Conservation (phyloP, 2,888 invertebrate genomes). For the Amphimallon solstitiale region DNA sequence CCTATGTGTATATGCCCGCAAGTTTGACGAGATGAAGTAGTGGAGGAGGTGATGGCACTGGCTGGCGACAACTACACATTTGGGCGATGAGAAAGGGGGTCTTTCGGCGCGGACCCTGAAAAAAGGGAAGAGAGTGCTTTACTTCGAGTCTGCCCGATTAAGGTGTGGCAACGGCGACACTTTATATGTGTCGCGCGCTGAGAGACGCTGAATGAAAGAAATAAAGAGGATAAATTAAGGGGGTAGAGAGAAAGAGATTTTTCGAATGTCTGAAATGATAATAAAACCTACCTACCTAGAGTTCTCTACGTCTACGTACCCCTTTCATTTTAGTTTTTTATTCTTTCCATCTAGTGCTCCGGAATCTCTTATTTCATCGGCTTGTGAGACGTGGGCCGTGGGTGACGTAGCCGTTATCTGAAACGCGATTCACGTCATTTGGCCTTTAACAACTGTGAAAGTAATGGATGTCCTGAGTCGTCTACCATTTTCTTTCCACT, state of each 20-base stretch:
- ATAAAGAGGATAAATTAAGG: slow-evolving; percentile 57
- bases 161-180: slow-evolving; percentile 50
- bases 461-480: slow-evolving; percentile 57
- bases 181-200: slow-evolving; percentile 55
- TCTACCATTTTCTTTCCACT: slow-evolving; percentile 54
- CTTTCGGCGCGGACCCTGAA: background rate
- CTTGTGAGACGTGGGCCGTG: background rate
- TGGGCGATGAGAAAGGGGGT: slow-evolving; percentile 1
- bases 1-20: slow-evolving; percentile 38
- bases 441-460: slow-evolving; percentile 61
- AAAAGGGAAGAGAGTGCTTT: slow-evolving; percentile 6
- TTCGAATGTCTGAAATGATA: slow-evolving; percentile 56
- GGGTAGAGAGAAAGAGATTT: slow-evolving; percentile 53
- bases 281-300: slow-evolving; percentile 56
- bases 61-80: slow-evolving; percentile 12
- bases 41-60: background rate
- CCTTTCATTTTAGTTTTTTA: slow-evolving; percentile 55
- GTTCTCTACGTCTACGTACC: too few species aligned
- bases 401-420: slow-evolving; percentile 13
- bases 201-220: slow-evolving; percentile 52
- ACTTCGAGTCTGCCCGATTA: slow-evolving; percentile 18
- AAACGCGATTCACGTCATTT: slow-evolving; percentile 58
- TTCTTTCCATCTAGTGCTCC: slow-evolving; percentile 44
- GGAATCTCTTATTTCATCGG: slow-evolving; percentile 41
- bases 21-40: background rate